Conservation (phyloP, 2,113 vertebrate species). For the Eptesicus fuscus region DNA sequence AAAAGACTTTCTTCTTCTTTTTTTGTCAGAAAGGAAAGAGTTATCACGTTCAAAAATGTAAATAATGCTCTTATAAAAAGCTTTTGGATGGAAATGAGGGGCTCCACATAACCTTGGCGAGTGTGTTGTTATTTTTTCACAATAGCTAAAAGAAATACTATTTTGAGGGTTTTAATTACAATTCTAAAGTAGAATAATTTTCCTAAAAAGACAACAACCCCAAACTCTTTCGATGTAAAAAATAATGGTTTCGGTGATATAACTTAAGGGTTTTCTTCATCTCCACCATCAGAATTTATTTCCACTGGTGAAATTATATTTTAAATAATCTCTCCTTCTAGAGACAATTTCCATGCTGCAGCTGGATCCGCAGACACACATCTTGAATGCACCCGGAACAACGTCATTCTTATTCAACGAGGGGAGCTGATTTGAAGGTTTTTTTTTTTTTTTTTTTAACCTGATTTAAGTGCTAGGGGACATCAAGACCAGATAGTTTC, state of each 20-base stretch:
- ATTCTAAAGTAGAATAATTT: constrained; percentile 78
- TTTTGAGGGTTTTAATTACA: constrained; percentile 82
- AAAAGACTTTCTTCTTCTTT: constrained; percentile 57
- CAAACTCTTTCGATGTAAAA: constrained; percentile 69
- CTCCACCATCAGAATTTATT: constrained; percentile 54
- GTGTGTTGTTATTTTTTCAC: constrained; percentile 69
- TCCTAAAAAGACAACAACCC: constrained; percentile 47
- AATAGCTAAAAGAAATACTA: constrained; percentile 72
- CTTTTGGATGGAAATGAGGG: constrained; percentile 82
- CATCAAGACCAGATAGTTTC: constrained; percentile 65
- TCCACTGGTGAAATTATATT: constrained; percentile 52
- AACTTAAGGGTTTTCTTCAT: constrained; percentile 73
- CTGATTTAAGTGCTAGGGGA: constrained; percentile 65
- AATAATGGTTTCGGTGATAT: constrained; percentile 70
- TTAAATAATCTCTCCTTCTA: constrained; percentile 24
- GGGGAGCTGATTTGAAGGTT: constrained; percentile 25
- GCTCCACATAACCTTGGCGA: constrained; percentile 74
- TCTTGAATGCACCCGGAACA: constrained; percentile 24
- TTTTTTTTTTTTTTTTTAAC: constrained; percentile 38
- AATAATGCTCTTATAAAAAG: constrained; percentile 81
- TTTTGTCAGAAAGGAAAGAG: constrained; percentile 77
- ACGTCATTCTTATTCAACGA: constrained; percentile 57
- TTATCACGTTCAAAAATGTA: constrained; percentile 82
- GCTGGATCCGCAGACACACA: constrained; percentile 38
- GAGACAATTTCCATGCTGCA: not conserved